phyloP scores from a whole-genome alignment of 2,797 vertebrate genomes.

The Zenarchopterus dispar region DNA sequence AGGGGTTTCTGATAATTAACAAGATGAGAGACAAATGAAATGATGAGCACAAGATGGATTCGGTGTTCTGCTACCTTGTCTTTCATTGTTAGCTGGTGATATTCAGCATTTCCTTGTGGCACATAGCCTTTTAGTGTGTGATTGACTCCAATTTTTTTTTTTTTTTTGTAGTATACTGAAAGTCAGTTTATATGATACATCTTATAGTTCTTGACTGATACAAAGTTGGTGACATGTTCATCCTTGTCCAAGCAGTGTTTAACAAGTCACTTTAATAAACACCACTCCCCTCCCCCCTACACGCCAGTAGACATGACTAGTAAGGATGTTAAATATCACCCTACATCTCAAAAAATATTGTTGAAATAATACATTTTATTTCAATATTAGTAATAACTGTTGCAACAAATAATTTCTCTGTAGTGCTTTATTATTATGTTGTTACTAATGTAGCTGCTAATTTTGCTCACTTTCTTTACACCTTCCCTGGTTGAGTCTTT shows the following conservation, averaged over 20 bases:
- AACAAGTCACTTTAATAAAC: too few relatives aligned
- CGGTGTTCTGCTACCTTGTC: slow-evolving; percentile 26
- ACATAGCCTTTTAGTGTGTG: not conserved
- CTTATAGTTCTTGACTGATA: too few relatives aligned
- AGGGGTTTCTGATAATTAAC: slow-evolving; percentile 79
- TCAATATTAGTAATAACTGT: slow-evolving; percentile 49
- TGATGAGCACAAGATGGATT: slow-evolving; percentile 61
- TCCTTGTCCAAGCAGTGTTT: too few relatives aligned
- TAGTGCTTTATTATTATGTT: slow-evolving; percentile 45
- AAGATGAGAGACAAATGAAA: slow-evolving; percentile 73
- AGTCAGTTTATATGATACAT: too few relatives aligned
- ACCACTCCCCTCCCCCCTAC: not conserved
- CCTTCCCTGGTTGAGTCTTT: not conserved
- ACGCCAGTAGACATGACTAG: slow-evolving; percentile 16
- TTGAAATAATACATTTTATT: slow-evolving; percentile 59
- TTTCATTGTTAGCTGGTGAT: slow-evolving; percentile 14
- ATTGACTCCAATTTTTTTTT: not conserved
- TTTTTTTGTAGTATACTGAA: not conserved
- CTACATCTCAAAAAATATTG: slow-evolving; percentile 29
- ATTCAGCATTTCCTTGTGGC: slow-evolving; percentile 1
- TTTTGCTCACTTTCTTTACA: slow-evolving; percentile 1
- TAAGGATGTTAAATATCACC: slow-evolving; percentile 22
- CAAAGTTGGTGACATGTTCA: too few relatives aligned
- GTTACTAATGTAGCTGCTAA: slow-evolving; percentile 32
- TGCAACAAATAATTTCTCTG: slow-evolving; percentile 35